phyloP scores from a whole-genome alignment of 1,140 invertebrate species.

The Neodiprion fabricii region DNA sequence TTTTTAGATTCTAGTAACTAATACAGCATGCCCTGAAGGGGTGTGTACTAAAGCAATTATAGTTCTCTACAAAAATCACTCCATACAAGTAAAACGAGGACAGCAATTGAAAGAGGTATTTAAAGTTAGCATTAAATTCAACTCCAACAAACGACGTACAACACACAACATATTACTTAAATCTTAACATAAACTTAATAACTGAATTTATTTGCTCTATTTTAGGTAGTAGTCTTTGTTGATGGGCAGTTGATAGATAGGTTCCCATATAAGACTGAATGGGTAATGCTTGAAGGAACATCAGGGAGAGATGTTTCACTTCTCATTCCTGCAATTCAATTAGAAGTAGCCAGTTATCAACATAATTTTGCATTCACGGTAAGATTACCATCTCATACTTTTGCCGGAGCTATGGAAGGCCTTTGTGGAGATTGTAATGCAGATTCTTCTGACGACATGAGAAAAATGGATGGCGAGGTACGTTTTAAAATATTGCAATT shows the following conservation, averaged over 20 bases:
- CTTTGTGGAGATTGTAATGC: constrained; percentile 81
- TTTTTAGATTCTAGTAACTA: constrained; percentile 67
- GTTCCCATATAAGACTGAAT: constrained; percentile 49
- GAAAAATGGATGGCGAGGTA: constrained; percentile 61
- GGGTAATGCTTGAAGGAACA: constrained; percentile 53
- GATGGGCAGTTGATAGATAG: constrained; percentile 48
- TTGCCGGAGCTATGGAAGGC: constrained; percentile 76
- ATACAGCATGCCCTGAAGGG: constrained; percentile 64
- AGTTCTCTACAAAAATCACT: constrained; percentile 69
- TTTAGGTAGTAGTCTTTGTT: constrained; percentile 38
- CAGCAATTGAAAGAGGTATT: constrained; percentile 16
- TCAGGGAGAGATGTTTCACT: constrained; percentile 53
- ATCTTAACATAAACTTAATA: constrained; percentile 3
- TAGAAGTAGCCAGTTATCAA: constrained; percentile 44
- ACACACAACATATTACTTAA: constrained; percentile 18
- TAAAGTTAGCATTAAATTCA: background rate
- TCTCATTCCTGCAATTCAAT: constrained; percentile 53
- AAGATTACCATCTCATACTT: constrained; percentile 73
- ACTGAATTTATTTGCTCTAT: constrained; percentile 30
- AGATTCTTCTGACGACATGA: constrained; percentile 69
- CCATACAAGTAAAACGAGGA: constrained; percentile 63
- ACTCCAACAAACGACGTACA: background rate
- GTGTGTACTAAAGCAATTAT: constrained; percentile 70
- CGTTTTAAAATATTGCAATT: constrained; percentile 18
- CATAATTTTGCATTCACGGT: constrained; percentile 69